These are phyloP conservation scores for Paramuricea clavata DNA, from an alignment of 92 coral and sea anemone species.

Conservation along the genomic window DNA sequence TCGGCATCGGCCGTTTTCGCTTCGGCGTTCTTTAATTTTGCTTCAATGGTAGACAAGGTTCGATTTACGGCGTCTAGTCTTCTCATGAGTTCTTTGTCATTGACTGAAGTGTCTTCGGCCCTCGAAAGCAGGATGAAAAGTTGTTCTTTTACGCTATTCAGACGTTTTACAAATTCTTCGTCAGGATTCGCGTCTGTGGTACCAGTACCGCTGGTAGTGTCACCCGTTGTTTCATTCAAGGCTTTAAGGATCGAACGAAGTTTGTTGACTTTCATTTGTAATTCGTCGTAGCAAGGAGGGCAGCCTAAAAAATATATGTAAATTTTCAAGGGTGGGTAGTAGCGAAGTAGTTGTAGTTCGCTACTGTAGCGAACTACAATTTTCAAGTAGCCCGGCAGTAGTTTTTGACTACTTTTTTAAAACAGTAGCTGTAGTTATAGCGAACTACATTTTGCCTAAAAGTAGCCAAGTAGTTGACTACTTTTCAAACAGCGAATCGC, in stretches of 20 bases:
- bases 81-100: slow-evolving; percentile 74
- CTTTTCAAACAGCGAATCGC: too few species aligned
- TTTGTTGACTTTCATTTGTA: slow-evolving; percentile 74
- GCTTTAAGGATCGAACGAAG: slow-evolving; percentile 76
- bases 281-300: slow-evolving; percentile 92
- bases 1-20: slow-evolving; percentile 64
- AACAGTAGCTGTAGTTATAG: too few species aligned
- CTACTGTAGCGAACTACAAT: too few species aligned
- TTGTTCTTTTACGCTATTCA: slow-evolving; percentile 71
- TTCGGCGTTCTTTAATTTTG: slow-evolving; percentile 63
- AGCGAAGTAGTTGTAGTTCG: too few species aligned
- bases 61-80: slow-evolving; percentile 48
- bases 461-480: too few species aligned
- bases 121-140: slow-evolving; percentile 73
- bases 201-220: slow-evolving; percentile 68
- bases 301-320: slow-evolving; percentile 81
- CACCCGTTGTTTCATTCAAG: slow-evolving; percentile 71
- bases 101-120: slow-evolving; percentile 83
- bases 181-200: slow-evolving; percentile 55
- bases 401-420: too few species aligned
- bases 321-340: too few species aligned
- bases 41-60: slow-evolving; percentile 24
- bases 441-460: too few species aligned
- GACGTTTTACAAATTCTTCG: slow-evolving; percentile 74
- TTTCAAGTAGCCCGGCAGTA: too few species aligned